A percentile compares a stretch with the other conserved stretches of the same genome.
Evolutionary conservation across 1,140 invertebrate species (phyloP).

Genomic region (honey bee (Apis mellifera)): DNA sequence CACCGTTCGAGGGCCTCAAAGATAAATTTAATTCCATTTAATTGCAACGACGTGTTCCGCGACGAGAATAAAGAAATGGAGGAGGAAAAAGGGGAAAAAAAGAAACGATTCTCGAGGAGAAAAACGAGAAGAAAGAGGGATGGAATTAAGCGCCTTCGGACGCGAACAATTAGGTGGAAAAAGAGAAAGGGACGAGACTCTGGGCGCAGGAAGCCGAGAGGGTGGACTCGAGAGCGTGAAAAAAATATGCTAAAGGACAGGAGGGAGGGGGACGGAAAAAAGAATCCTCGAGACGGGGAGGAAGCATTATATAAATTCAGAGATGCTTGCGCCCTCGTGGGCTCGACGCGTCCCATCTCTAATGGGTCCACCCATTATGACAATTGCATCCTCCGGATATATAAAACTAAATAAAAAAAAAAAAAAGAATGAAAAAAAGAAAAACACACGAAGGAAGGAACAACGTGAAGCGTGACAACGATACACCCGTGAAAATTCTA

Average conservation of each 20-base stretch:
- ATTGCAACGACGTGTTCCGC: slow-evolving; percentile 17
- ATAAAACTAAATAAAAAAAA: slow-evolving; percentile 61
- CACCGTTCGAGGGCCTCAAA: neutral
- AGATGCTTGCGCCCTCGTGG: neutral
- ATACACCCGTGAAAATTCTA: slow-evolving; percentile 11
- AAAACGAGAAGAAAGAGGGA: neutral
- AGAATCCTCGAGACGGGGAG: slow-evolving; percentile 51
- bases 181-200: slow-evolving; percentile 21
- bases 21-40: slow-evolving; percentile 5
- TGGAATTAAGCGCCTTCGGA: slow-evolving; percentile 40
- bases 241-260: slow-evolving; percentile 41
- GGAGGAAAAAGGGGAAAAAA: neutral
- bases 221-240: slow-evolving; percentile 31
- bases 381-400: slow-evolving; percentile 69
- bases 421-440: neutral
- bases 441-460: neutral
- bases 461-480: slow-evolving; percentile 24
- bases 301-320: slow-evolving; percentile 68
- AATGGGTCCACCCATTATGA: slow-evolving; percentile 72
- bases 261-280: neutral
- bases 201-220: slow-evolving; percentile 16
- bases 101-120: neutral
- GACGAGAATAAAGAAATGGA: neutral
- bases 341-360: slow-evolving; percentile 50
- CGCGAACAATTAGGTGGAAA: slow-evolving; percentile 50